Percentiles rank a stretch among this genome's conserved stretches.
Evolutionary conservation across 2,797 vertebrate genomes (phyloP).

Genomic region (Pangasius larnaudii): DNA sequence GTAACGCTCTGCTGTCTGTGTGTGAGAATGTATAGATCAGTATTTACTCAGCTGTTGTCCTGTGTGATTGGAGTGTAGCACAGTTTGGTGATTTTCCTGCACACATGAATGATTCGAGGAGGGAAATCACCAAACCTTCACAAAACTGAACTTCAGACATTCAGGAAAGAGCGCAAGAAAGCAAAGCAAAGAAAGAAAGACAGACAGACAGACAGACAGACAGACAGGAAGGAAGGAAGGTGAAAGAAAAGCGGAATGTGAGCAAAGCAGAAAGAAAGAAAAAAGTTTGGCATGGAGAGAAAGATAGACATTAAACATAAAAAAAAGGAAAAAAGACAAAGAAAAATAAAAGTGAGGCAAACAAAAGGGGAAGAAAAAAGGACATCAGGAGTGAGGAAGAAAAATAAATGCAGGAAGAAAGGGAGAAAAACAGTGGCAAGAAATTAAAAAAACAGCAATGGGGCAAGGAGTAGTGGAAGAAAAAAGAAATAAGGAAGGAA

Average conservation of each 20-base stretch:
- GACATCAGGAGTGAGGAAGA: not conserved
- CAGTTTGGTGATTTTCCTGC: not conserved
- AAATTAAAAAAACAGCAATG: not conserved
- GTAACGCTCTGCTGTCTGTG: conserved; percentile 27
- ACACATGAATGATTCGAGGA: not conserved
- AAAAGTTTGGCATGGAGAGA: not conserved
- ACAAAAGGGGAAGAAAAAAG: not conserved
- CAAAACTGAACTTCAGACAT: not conserved
- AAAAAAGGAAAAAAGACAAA: not conserved
- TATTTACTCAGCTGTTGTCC: not conserved
- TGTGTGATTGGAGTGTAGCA: not conserved
- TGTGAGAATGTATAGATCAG: not conserved
- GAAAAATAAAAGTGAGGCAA: not conserved
- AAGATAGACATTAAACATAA: not conserved
- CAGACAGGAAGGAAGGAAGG: not conserved
- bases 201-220: too few species aligned
- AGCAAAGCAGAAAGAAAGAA: not conserved
- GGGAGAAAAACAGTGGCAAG: not conserved
- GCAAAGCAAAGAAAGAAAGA: not conserved
- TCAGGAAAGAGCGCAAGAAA: not conserved
- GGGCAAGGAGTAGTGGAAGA: not conserved
- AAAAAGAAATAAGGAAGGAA: not conserved
- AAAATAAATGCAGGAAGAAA: not conserved
- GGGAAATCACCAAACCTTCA: not conserved
- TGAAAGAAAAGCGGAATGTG: not conserved